These are phyloP conservation scores for Teinopalpus imperialis DNA, from an alignment of 2,888 invertebrate genomes.

Conservation along the genomic window DNA sequence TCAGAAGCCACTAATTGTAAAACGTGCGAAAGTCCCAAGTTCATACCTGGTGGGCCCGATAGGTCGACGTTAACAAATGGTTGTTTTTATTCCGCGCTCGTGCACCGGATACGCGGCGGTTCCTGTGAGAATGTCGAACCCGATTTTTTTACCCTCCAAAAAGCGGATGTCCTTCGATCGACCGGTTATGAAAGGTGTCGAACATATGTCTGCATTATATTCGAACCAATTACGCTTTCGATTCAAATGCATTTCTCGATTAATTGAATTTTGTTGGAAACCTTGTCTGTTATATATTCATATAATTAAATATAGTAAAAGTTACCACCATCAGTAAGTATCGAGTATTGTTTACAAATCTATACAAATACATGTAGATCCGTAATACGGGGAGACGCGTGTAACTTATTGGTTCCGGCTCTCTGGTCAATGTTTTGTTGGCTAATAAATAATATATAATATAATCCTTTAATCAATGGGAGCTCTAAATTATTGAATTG, in stretches of 20 bases:
- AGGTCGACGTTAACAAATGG: constrained; percentile 70
- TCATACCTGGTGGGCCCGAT: constrained; percentile 56
- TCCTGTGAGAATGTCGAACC: constrained; percentile 80
- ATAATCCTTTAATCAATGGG: too few species aligned
- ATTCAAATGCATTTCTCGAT: constrained; percentile 32
- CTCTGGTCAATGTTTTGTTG: too few species aligned
- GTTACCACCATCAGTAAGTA: too few species aligned
- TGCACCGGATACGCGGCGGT: constrained; percentile 77
- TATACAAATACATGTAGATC: too few species aligned
- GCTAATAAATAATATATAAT: too few species aligned
- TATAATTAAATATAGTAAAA: too few species aligned
- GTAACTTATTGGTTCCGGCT: too few species aligned
- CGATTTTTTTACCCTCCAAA: constrained; percentile 73
- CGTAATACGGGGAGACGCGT: too few species aligned
- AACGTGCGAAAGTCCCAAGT: constrained; percentile 28
- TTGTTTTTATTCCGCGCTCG: constrained; percentile 73
- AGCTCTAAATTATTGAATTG: too few species aligned
- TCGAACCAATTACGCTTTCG: constrained; percentile 52
- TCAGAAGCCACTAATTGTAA: constrained; percentile 6
- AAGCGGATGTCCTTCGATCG: constrained; percentile 80
- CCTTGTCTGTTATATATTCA: too few species aligned
- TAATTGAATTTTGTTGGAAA: constrained; percentile 16
- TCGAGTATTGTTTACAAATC: too few species aligned
- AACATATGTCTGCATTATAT: constrained; percentile 75
- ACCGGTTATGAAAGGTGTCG: constrained; percentile 82